A percentile compares a stretch with the other conserved stretches of the same genome.
Evolutionary conservation across 2,888 invertebrate genomes (phyloP).

Genomic region (Hedychridium roseum): DNA sequence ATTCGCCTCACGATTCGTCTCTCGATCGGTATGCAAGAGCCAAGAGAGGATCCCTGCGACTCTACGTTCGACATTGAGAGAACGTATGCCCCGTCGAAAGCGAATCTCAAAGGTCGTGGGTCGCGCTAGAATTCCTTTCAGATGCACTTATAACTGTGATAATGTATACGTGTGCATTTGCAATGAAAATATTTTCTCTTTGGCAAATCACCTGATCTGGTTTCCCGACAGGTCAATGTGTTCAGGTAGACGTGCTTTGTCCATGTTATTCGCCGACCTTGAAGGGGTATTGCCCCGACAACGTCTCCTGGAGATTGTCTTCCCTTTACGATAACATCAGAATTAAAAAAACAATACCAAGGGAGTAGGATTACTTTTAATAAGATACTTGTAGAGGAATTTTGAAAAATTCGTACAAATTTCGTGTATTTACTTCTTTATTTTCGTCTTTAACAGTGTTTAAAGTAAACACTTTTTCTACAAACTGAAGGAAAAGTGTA

Average conservation of each 20-base stretch:
- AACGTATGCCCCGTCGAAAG: conserved; percentile 18
- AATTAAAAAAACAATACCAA: too few relatives aligned
- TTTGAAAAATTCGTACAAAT: too few relatives aligned
- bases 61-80: conserved; percentile 29
- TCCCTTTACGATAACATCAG: too few relatives aligned
- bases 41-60: conserved; percentile 15
- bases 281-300: conserved; percentile 32
- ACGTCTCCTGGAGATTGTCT: not conserved
- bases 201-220: not conserved
- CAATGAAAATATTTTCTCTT: not conserved
- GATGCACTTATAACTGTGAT: too few relatives aligned
- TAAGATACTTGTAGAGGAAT: too few relatives aligned
- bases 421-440: too few relatives aligned
- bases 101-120: conserved; percentile 18
- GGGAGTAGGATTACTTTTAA: too few relatives aligned
- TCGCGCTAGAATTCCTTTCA: too few relatives aligned
- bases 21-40: conserved; percentile 39
- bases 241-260: too few relatives aligned
- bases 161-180: not conserved
- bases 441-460: too few relatives aligned
- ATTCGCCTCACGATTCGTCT: conserved; percentile 40
- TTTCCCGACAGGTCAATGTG: not conserved
- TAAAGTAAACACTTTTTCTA: too few relatives aligned
- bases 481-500: too few relatives aligned
- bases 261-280: conserved; percentile 37